Conservation (phyloP, 2,113 vertebrate genomes). For the Scytalopus superciliaris region DNA sequence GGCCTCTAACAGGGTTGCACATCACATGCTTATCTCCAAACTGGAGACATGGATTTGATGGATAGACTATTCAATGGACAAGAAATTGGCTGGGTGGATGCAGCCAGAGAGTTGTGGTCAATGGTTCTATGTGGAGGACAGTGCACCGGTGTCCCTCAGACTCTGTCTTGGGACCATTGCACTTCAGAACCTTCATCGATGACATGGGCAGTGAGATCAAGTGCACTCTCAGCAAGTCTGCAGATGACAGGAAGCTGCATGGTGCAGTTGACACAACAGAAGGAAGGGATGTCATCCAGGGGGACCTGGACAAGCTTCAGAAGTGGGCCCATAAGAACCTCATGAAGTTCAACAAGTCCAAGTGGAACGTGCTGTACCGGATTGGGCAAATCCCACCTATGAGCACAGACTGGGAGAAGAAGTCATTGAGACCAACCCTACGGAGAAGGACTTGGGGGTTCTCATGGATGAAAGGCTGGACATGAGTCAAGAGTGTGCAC, state of each 20-base stretch:
- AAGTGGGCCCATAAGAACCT: no score
- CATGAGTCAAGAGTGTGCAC: not conserved
- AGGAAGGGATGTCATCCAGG: not conserved
- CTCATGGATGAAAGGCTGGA: rapidly evolving
- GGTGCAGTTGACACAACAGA: not conserved
- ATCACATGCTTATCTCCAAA: no score
- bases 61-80: not conserved
- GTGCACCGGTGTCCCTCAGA: not conserved
- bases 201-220: rapidly evolving
- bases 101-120: not conserved
- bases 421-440: not conserved
- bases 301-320: not conserved
- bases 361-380: not conserved
- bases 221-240: not conserved
- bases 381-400: not conserved
- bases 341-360: not conserved
- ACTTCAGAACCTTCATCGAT: not conserved
- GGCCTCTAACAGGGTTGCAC: not conserved
- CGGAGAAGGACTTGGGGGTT: rapidly evolving
- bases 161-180: not conserved
- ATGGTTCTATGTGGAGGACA: not conserved
- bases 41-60: not conserved
- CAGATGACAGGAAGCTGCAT: not conserved
- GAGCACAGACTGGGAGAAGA: not conserved
- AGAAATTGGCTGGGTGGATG: not conserved